A percentile compares a stretch with the other conserved stretches of the same genome.
Evolutionary conservation across 2,797 vertebrate species (phyloP).

Genomic region (Natrix natrix): DNA sequence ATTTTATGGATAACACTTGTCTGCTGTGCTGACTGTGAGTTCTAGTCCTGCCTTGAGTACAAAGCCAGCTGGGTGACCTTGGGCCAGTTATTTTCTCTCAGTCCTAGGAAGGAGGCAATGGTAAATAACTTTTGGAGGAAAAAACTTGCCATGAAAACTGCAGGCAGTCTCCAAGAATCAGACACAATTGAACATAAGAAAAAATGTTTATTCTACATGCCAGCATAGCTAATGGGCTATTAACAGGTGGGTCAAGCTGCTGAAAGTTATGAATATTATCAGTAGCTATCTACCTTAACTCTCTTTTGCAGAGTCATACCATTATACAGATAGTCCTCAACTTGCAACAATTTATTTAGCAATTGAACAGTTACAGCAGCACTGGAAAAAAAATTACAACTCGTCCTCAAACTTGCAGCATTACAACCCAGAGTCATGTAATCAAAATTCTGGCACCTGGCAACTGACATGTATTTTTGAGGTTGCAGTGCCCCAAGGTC

Average conservation of each 20-base stretch:
- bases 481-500: no score
- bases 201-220: background rate
- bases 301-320: background rate
- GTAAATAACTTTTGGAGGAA: background rate
- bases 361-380: background rate
- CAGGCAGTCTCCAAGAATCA: background rate
- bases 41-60: background rate
- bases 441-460: background rate
- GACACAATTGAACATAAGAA: background rate
- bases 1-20: background rate
- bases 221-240: background rate
- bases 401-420: background rate
- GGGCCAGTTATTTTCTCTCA: background rate
- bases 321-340: background rate
- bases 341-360: background rate
- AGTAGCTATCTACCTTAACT: background rate
- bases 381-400: background rate
- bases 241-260: background rate
- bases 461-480: background rate
- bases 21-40: background rate
- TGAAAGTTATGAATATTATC: background rate
- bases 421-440: background rate
- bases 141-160: background rate
- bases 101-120: background rate
- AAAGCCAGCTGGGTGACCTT: background rate